Percentiles rank a stretch among this genome's conserved stretches.
phyloP scores from a whole-genome alignment of 2,888 invertebrate species.

The Athalia rosae region DNA sequence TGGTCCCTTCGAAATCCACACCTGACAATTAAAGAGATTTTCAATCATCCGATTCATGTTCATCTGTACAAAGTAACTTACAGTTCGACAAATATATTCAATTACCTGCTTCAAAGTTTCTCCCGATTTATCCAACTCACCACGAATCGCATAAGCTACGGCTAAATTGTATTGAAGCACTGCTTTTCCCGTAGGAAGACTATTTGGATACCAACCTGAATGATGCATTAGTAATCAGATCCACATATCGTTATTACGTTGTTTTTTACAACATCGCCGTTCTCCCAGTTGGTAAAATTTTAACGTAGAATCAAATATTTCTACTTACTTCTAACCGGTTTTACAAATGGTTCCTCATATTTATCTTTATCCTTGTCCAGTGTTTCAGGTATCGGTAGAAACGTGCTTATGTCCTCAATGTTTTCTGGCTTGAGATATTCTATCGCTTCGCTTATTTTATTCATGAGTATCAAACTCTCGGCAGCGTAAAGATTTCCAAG shows the following conservation, averaged over 20 bases:
- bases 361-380: conserved; percentile 73
- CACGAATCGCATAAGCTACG: conserved; percentile 83
- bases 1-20: conserved; percentile 76
- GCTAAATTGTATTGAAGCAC: conserved; percentile 87
- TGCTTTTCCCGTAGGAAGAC: conserved; percentile 80
- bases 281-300: background rate
- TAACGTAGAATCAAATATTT: conserved; percentile 4
- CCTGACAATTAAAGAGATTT: conserved; percentile 62
- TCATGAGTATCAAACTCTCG: conserved; percentile 88
- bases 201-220: conserved; percentile 80
- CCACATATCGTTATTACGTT: background rate
- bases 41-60: background rate
- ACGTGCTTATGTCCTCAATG: conserved; percentile 77
- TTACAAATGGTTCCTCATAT: conserved; percentile 68
- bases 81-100: background rate
- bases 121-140: conserved; percentile 82
- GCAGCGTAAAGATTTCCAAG: conserved; percentile 93
- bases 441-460: conserved; percentile 88
- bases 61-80: background rate
- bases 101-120: conserved; percentile 73
- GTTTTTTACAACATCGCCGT: background rate
- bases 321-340: conserved; percentile 61
- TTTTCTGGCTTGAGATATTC: conserved; percentile 87
- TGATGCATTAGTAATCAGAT: conserved; percentile 50
- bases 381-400: conserved; percentile 64